These are phyloP conservation scores for Drymodes brunneopygia DNA, from an alignment of 2,113 vertebrate genomes.

Conservation along the genomic window DNA sequence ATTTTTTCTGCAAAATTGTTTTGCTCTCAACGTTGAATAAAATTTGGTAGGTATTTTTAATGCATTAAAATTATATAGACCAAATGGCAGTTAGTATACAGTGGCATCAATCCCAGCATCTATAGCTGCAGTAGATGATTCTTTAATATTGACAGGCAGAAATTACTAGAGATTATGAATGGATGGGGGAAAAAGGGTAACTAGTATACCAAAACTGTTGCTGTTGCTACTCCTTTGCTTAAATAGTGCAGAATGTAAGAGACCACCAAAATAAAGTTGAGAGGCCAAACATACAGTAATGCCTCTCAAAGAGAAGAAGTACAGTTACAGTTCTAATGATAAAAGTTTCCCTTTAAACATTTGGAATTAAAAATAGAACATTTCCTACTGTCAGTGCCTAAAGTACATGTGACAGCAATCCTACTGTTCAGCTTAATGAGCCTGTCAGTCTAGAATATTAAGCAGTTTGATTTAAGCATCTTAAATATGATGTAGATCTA, in stretches of 20 bases:
- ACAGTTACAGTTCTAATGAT: neutral
- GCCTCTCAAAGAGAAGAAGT: neutral
- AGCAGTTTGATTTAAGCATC: constrained; percentile 21
- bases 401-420: constrained; percentile 14
- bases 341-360: constrained; percentile 8
- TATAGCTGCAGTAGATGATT: neutral
- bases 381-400: neutral
- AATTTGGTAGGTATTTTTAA: neutral
- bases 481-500: constrained; percentile 8
- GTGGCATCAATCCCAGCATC: neutral
- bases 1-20: neutral
- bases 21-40: neutral
- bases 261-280: neutral
- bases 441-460: neutral
- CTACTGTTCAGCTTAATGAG: constrained; percentile 39
- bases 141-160: neutral
- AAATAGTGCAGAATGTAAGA: neutral
- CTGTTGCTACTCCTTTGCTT: neutral
- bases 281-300: neutral
- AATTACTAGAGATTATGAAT: neutral
- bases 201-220: neutral
- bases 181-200: neutral
- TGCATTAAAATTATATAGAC: neutral
- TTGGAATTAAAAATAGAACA: constrained; percentile 31
- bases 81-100: neutral